Evolutionary conservation across 2,797 vertebrate genomes (phyloP), one percentile per base, ranked within the genome.

Genomic region (Xyrichtys novacula): DNA sequence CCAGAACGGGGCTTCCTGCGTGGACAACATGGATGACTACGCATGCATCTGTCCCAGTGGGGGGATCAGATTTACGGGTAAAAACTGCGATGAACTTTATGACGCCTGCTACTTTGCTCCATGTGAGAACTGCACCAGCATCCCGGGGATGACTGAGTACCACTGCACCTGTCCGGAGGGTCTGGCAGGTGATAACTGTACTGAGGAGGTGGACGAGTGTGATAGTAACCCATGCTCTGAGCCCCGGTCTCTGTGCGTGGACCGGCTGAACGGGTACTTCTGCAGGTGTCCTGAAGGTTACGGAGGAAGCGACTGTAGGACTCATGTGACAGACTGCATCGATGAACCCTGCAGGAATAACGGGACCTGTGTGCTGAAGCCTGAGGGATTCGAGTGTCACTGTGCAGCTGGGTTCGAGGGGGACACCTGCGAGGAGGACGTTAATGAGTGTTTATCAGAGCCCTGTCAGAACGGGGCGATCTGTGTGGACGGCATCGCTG

Each of bases 391-490:
- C 32, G 56, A 61, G 31, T 97, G 96, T 62, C 54, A 38, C 22
- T 97, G 96, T 61, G 84, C 23, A 1, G 65, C 87, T 0, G 96
- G 96, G 19, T 94, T 93, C 38, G 81, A 73, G 1, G 96, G 96
- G 0, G 61, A 74, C 39, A 85, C 78, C 19, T 97, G 96, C 7
- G 91, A 94, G 39, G 91, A 93, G 29, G 85, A 95, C 8, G 34
- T 95, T 15, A 87, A 96, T 0, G 95, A 96, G 74, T 97, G 96
- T 39, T 60, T 69, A 0, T 96, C 96, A 0, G 88, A 85, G 19
- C 96, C 96, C 0, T 99, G 97, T 88, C 93, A 94, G 76, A 98
- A 99, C 0, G 96, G 96, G 0, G 97, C 97, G 29, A 96, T 98
- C 88, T 99, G 97, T 68, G 50, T 96, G 12, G 93, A 97, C n/a